Evolutionary conservation across 2,888 invertebrate species (phyloP).

Genomic region (Lithophane socia): DNA sequence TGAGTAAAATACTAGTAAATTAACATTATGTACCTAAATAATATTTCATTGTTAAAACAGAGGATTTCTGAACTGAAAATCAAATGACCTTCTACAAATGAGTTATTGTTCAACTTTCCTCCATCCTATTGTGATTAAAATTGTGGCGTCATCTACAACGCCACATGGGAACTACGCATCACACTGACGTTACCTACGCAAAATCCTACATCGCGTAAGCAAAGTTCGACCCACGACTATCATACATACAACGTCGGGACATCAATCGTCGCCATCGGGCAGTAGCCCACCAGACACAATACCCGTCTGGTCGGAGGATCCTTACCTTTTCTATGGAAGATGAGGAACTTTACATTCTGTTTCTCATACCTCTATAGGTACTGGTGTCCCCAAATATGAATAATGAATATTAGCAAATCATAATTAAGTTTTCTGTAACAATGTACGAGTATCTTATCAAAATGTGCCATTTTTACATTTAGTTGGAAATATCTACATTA

Average conservation of each 20-base stretch:
- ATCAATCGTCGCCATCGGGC: not conserved
- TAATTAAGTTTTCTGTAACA: slow-evolving; percentile 1
- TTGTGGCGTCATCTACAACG: too few species aligned
- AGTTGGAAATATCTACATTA: not conserved
- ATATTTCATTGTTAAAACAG: too few species aligned
- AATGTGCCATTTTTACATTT: not conserved
- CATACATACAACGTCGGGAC: not conserved
- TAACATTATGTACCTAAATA: not conserved
- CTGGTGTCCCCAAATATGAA: not conserved
- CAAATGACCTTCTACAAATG: slow-evolving; percentile 6
- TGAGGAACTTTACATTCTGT: not conserved
- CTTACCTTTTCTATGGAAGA: not conserved
- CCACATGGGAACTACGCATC: not conserved
- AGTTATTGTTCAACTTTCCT: slow-evolving; percentile 10
- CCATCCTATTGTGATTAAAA: too few species aligned
- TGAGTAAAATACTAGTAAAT: slow-evolving; percentile 18
- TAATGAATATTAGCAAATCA: not conserved
- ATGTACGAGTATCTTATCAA: not conserved
- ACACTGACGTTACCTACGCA: not conserved
- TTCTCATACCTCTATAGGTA: not conserved
- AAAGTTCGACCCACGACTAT: not conserved
- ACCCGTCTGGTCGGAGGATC: not conserved
- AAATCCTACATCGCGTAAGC: not conserved
- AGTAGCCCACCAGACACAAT: not conserved
- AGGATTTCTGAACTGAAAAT: too few species aligned